Percentiles rank a stretch among this genome's conserved stretches.
Evolutionary conservation across 2,797 vertebrate species (phyloP).

Genomic region (Lacerta agilis): DNA sequence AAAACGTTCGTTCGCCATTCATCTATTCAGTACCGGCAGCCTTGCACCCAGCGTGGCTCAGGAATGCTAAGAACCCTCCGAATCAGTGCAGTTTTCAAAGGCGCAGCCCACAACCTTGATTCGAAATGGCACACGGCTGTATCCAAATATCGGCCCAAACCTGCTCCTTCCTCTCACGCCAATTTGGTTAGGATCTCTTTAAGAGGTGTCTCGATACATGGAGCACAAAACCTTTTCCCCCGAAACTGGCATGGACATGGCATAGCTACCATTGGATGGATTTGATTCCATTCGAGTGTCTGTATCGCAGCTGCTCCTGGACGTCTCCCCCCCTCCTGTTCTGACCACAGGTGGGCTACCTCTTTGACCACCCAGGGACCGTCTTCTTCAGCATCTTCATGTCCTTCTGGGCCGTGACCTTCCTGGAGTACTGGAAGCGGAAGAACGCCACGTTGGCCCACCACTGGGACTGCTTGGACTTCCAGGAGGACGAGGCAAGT

Average conservation of each 20-base stretch:
- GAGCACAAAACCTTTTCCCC: too few relatives aligned
- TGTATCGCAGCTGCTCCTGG: neutral
- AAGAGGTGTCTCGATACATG: too few relatives aligned
- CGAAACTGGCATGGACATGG: neutral
- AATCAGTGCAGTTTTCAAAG: too few relatives aligned
- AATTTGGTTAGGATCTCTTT: too few relatives aligned
- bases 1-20: neutral
- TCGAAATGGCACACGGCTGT: too few relatives aligned
- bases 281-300: neutral
- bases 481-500: conserved; percentile 83
- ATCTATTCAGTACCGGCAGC: neutral
- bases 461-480: conserved; percentile 86
- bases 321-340: neutral
- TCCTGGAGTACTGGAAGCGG: conserved; percentile 85
- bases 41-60: too few relatives aligned
- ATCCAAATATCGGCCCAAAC: too few relatives aligned
- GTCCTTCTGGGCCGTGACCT: conserved; percentile 87
- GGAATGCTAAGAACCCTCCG: too few relatives aligned
- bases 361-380: conserved; percentile 84
- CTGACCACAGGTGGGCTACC: conserved; percentile 77
- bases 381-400: conserved; percentile 88
- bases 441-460: conserved; percentile 84
- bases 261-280: neutral
- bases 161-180: too few relatives aligned
- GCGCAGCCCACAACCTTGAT: too few relatives aligned